Conservation (phyloP, 1,140 invertebrate genomes). For the Drosophila pseudoobscura region DNA sequence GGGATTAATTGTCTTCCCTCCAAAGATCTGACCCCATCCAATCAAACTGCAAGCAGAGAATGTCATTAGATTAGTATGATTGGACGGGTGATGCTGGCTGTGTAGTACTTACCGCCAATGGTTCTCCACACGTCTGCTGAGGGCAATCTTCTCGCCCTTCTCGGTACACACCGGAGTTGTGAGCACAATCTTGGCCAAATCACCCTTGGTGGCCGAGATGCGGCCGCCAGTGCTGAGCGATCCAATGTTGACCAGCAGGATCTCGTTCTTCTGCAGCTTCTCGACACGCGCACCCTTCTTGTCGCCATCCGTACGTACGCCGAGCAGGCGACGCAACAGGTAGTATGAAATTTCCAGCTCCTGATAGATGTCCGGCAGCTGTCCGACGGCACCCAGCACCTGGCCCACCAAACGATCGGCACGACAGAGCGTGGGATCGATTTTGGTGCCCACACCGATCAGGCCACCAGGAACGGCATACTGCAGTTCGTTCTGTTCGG, state of each 20-base stretch:
- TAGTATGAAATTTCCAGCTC: constrained; percentile 99
- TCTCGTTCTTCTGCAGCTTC: constrained; percentile 94
- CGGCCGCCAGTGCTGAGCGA: constrained; percentile 98
- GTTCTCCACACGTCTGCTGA: constrained; percentile 98
- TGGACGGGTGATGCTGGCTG: background rate
- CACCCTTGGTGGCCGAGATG: constrained; percentile 97
- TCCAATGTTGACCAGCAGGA: constrained; percentile 99
- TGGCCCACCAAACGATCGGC: constrained; percentile 99
- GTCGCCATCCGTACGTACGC: constrained; percentile 99
- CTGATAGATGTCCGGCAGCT: constrained; percentile 98
- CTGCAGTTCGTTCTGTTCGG: constrained; percentile 99
- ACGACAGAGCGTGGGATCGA: constrained; percentile 98
- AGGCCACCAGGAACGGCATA: constrained; percentile 99
- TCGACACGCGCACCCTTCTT: constrained; percentile 99
- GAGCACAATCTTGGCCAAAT: constrained; percentile 98
- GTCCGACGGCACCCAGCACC: constrained; percentile 98
- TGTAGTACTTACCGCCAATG: constrained; percentile 94
- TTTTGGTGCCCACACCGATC: constrained; percentile 99
- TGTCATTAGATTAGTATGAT: background rate
- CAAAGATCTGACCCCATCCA: constrained; percentile 98
- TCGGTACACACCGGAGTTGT: constrained; percentile 99
- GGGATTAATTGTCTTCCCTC: constrained; percentile 87
- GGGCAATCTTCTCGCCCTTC: constrained; percentile 98
- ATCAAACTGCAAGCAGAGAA: constrained; percentile 89
- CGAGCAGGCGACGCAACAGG: constrained; percentile 96